Conservation (phyloP, 2,888 invertebrate genomes). For the Drepanosiphum platanoidis region DNA sequence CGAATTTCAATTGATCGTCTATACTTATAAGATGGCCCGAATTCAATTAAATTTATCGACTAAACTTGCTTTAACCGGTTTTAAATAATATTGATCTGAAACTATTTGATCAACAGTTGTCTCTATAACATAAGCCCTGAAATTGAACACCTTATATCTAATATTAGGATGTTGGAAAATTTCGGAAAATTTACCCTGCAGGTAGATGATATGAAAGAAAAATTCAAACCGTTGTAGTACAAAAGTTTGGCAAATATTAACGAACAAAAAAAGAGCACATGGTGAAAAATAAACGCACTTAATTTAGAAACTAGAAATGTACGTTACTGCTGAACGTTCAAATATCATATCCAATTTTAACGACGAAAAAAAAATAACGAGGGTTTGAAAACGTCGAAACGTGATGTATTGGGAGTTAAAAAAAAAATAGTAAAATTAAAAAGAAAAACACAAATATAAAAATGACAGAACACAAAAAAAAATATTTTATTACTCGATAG, state of each 20-base stretch:
- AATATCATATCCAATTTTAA: constrained; percentile 12
- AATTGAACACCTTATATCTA: too few species aligned
- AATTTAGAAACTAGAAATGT: constrained; percentile 2
- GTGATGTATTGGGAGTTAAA: neutral
- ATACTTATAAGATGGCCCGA: too few species aligned
- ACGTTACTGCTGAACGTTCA: constrained; percentile 8
- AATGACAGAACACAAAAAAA: neutral
- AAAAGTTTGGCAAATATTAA: constrained; percentile 6
- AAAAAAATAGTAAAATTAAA: constrained; percentile 5
- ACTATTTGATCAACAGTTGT: too few species aligned
- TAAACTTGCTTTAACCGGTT: too few species aligned
- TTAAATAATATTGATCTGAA: too few species aligned
- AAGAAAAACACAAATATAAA: neutral
- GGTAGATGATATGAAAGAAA: too few species aligned
- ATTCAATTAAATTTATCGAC: too few species aligned
- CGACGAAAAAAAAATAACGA: neutral
- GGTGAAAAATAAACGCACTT: neutral
- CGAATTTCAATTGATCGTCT: too few species aligned
- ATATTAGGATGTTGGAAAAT: too few species aligned
- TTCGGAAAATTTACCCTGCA: neutral
- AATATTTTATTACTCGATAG: constrained; percentile 20
- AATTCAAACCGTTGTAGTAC: neutral
- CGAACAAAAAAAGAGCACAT: neutral
- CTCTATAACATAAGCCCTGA: too few species aligned
- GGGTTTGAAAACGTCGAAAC: constrained; percentile 25